Conservation (phyloP, 2,113 vertebrate species). For the Dascyllus trimaculatus region DNA sequence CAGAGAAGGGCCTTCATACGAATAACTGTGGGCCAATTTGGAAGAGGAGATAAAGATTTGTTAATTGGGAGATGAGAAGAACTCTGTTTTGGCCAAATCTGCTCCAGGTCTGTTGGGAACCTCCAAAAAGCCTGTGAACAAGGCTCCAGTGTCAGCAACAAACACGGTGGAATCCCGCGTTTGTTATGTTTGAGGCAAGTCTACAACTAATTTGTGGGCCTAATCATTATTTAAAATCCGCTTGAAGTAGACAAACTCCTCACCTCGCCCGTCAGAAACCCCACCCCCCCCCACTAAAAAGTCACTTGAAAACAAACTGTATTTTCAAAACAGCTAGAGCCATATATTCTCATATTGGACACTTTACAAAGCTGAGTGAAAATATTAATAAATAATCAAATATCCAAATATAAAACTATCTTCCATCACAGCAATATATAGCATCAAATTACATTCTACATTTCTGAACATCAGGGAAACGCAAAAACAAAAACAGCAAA, state of each 20-base stretch:
- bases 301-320: constrained; percentile 82
- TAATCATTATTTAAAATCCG: constrained; percentile 17
- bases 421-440: constrained; percentile 89
- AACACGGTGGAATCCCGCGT: constrained; percentile 10
- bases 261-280: not conserved
- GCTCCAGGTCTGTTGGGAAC: constrained; percentile 23
- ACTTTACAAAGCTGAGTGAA: constrained; percentile 91
- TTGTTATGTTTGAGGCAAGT: not conserved
- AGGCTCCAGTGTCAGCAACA: constrained; percentile 40
- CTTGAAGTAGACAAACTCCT: not conserved
- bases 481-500: constrained; percentile 73
- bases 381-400: constrained; percentile 89
- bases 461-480: constrained; percentile 85
- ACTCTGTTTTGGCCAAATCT: constrained; percentile 26
- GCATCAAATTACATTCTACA: constrained; percentile 94
- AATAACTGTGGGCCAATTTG: constrained; percentile 23
- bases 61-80: constrained; percentile 54
- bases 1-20: constrained; percentile 21
- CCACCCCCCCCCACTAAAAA: constrained; percentile 29
- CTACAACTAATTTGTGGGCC: constrained; percentile 3
- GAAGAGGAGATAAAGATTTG: constrained; percentile 36
- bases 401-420: constrained; percentile 88
- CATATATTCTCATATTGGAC: constrained; percentile 91
- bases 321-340: constrained; percentile 86
- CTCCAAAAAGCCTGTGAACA: constrained; percentile 46